Percentiles rank a stretch among this genome's conserved stretches.
Conservation (phyloP, 2,888 invertebrate species). For the Spialia ferax region DNA sequence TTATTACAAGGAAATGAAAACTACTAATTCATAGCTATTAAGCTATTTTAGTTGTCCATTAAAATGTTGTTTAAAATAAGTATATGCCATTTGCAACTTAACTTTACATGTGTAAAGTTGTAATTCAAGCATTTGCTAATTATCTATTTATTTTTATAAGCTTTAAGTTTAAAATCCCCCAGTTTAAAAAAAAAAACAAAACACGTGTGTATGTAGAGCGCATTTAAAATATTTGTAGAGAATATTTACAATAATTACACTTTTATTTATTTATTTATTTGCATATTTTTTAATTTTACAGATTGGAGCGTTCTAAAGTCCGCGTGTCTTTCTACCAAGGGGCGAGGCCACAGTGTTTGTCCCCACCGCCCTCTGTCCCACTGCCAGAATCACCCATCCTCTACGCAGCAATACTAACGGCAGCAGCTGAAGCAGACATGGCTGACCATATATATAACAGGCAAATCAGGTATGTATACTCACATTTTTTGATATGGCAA, state of each 20-base stretch:
- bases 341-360: conserved; percentile 90
- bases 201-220: no score
- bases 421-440: conserved; percentile 79
- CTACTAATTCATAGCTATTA: no score
- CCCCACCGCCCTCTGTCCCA: conserved; percentile 86
- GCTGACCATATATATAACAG: conserved; percentile 87
- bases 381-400: conserved; percentile 75
- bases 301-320: conserved; percentile 92
- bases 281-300: conserved; percentile 76
- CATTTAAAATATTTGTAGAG: neutral
- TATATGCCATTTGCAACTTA: no score
- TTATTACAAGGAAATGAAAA: no score
- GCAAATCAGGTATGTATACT: conserved; percentile 87
- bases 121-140: no score
- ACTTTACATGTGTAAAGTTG: no score
- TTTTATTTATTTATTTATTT: no score
- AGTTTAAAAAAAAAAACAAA: no score
- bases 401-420: conserved; percentile 76
- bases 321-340: conserved; percentile 95
- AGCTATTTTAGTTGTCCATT: no score
- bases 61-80: no score
- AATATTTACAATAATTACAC: neutral
- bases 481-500: neutral
- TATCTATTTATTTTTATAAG: no score
- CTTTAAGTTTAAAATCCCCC: no score